Evolutionary conservation across 1,140 invertebrate genomes (phyloP).

Genomic region (Ridgeia piscesae): DNA sequence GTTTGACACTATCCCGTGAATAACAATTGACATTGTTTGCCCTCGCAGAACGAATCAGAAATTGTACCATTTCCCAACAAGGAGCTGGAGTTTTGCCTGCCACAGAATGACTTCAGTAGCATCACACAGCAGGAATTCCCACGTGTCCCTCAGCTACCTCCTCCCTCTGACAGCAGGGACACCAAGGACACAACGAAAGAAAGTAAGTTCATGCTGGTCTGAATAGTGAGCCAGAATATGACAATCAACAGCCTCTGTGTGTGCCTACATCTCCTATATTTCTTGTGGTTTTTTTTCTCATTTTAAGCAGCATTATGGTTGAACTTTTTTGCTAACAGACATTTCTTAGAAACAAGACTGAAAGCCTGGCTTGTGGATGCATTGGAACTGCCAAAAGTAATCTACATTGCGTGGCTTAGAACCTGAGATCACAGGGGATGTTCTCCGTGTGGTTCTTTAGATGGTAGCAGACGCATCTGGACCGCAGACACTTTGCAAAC

Average conservation of each 20-base stretch:
- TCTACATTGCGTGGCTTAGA: too few species aligned
- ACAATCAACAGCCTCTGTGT: background rate
- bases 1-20: background rate
- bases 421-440: too few species aligned
- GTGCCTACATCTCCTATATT: background rate
- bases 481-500: too few species aligned
- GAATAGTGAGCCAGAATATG: background rate
- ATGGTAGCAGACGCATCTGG: too few species aligned
- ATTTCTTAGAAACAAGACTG: too few species aligned
- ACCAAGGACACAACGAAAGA: background rate
- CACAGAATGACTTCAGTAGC: constrained; percentile 65
- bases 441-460: too few species aligned
- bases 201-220: background rate
- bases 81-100: constrained; percentile 69
- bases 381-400: too few species aligned
- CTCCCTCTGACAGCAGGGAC: background rate
- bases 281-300: background rate
- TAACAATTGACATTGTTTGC: constrained; percentile 23
- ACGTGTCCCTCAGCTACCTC: background rate
- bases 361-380: too few species aligned
- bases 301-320: background rate
- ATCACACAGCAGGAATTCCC: background rate
- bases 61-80: constrained; percentile 76
- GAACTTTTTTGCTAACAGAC: too few species aligned
- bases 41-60: constrained; percentile 73